Percentiles rank a stretch among this genome's conserved stretches.
Evolutionary conservation across 2,888 invertebrate genomes (phyloP).

Genomic region (Monochamus alternatus): DNA sequence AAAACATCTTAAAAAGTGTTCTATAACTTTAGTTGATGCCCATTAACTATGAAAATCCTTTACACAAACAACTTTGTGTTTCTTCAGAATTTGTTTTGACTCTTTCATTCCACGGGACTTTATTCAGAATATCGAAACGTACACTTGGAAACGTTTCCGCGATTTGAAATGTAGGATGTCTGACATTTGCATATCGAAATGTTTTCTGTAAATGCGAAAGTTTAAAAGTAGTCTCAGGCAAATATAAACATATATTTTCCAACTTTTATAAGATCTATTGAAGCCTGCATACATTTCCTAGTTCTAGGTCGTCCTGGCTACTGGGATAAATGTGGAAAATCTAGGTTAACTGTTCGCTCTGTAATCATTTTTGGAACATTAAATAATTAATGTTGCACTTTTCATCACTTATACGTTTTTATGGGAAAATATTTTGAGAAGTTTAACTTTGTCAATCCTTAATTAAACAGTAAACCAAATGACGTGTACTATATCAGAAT

Average conservation of each 20-base stretch:
- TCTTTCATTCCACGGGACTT: not conserved
- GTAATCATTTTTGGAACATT: no score
- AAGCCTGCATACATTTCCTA: not conserved
- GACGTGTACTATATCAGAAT: no score
- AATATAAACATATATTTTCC: constrained; percentile 1
- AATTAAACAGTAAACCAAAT: no score
- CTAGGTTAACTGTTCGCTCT: not conserved
- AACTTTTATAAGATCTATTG: not conserved
- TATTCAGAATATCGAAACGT: constrained; percentile 3
- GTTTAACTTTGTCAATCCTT: no score
- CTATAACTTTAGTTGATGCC: no score
- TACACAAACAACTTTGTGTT: no score
- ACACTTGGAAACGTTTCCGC: constrained; percentile 4
- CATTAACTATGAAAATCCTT: no score
- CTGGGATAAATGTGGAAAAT: not conserved
- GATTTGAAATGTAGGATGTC: not conserved
- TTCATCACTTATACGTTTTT: no score
- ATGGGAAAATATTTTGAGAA: no score
- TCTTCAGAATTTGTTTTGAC: not conserved
- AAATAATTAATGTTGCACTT: no score
- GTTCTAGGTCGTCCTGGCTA: no score
- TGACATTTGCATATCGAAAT: not conserved
- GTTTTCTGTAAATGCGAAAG: not conserved
- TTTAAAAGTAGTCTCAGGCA: not conserved
- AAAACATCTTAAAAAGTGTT: no score